phyloP scores from a whole-genome alignment of 2,797 vertebrate species.

The Hypotaenidia philippensis region DNA sequence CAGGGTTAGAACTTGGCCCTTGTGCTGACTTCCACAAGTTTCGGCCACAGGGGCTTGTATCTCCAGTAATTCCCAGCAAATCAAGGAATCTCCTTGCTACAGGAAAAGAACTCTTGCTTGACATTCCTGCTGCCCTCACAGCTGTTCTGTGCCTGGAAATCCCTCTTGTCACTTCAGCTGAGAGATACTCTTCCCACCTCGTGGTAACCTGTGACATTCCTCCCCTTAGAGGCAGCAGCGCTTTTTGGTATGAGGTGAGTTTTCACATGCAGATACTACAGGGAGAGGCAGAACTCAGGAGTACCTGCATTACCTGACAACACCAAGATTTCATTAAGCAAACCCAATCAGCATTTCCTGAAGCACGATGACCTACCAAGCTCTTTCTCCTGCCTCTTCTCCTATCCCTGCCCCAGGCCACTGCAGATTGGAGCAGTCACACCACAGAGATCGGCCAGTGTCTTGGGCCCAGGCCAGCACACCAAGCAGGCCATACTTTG shows the following conservation, averaged over 20 bases:
- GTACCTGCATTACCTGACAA: neutral
- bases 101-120: neutral
- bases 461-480: too few relatives aligned
- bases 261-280: neutral
- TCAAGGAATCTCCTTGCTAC: neutral
- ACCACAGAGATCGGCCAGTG: rapidly evolving
- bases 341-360: neutral
- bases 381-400: too few relatives aligned
- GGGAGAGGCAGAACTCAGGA: neutral
- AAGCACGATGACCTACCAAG: rapidly evolving
- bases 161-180: neutral
- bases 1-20: neutral
- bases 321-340: neutral
- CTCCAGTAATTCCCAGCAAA: neutral
- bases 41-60: neutral
- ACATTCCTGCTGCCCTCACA: neutral
- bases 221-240: rapidly evolving
- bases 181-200: neutral
- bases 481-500: neutral
- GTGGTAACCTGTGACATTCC: rapidly evolving
- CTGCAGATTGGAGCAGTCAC: rapidly evolving
- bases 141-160: neutral
- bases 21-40: neutral
- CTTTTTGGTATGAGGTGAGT: neutral
- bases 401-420: rapidly evolving